Conservation (phyloP, 2,888 invertebrate genomes). For the Tuta absoluta region DNA sequence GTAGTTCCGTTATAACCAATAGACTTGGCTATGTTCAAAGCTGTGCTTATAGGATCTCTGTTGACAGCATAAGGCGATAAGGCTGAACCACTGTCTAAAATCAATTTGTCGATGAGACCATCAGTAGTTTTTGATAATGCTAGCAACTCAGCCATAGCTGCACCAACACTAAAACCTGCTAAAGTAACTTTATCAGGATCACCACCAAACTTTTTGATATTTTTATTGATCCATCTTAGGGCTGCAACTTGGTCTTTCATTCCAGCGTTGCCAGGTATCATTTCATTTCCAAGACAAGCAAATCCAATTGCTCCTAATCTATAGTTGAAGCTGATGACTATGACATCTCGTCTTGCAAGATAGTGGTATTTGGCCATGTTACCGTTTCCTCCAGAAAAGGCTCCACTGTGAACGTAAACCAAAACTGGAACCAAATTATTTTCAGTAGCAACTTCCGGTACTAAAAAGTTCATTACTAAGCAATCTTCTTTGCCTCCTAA, state of each 20-base stretch:
- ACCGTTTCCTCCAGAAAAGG: slow-evolving; percentile 63
- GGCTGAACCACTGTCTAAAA: slow-evolving; percentile 71
- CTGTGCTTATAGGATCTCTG: slow-evolving; percentile 64
- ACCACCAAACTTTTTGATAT: slow-evolving; percentile 90
- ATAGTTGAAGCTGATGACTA: slow-evolving; percentile 86
- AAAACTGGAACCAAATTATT: slow-evolving; percentile 63
- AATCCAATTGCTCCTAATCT: slow-evolving; percentile 87
- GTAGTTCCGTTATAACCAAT: slow-evolving; percentile 65
- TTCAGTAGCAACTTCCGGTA: slow-evolving; percentile 58
- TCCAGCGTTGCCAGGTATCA: slow-evolving; percentile 91
- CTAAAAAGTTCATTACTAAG: slow-evolving; percentile 57
- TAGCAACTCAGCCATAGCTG: slow-evolving; percentile 74
- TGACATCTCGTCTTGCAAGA: slow-evolving; percentile 84
- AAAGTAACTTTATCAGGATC: slow-evolving; percentile 89
- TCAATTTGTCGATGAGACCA: slow-evolving; percentile 64
- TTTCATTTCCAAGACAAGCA: slow-evolving; percentile 81
- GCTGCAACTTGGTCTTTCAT: slow-evolving; percentile 92
- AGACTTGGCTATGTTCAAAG: slow-evolving; percentile 63
- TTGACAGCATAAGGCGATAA: slow-evolving; percentile 66
- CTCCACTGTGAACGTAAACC: slow-evolving; percentile 71
- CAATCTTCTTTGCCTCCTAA: slow-evolving; percentile 66
- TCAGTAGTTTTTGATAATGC: slow-evolving; percentile 57
- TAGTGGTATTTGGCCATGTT: slow-evolving; percentile 78
- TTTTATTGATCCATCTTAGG: slow-evolving; percentile 87
- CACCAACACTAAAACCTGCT: slow-evolving; percentile 91